Evolutionary conservation across 2,888 invertebrate genomes (phyloP).

Genomic region (Cephonodes hylas): DNA sequence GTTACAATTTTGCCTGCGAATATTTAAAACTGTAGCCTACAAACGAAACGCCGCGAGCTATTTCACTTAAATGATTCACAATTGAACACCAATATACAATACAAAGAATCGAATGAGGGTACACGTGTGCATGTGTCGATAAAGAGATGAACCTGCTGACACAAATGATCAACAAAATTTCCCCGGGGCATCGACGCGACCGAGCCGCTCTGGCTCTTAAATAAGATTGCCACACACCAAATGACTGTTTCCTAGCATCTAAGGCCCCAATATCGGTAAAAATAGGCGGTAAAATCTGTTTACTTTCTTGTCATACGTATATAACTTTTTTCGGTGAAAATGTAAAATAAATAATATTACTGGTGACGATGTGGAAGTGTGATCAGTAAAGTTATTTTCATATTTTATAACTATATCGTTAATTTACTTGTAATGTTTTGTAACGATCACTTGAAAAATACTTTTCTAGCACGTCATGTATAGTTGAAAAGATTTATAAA

Average conservation of each 20-base stretch:
- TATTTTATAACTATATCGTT: too few relatives aligned
- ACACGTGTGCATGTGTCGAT: conserved; percentile 38
- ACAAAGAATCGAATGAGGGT: conserved; percentile 11
- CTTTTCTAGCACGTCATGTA: too few relatives aligned
- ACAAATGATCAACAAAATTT: conserved; percentile 56
- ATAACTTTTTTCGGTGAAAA: background rate
- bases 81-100: background rate
- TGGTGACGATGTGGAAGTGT: too few relatives aligned
- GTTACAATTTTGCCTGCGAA: background rate
- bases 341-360: background rate
- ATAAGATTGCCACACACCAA: conserved; percentile 13
- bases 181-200: conserved; percentile 38
- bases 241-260: conserved; percentile 11
- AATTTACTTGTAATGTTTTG: too few relatives aligned
- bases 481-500: background rate
- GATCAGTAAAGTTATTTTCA: too few relatives aligned
- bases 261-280: background rate
- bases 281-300: conserved; percentile 2
- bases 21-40: background rate
- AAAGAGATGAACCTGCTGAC: conserved; percentile 44
- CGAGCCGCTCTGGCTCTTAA: conserved; percentile 11
- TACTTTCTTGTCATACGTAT: background rate
- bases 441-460: too few relatives aligned
- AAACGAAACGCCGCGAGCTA: background rate
- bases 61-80: background rate